These are phyloP conservation scores for Phanerotoma sp. DNA, from an alignment of 2,888 invertebrate genomes.

Conservation along the genomic window DNA sequence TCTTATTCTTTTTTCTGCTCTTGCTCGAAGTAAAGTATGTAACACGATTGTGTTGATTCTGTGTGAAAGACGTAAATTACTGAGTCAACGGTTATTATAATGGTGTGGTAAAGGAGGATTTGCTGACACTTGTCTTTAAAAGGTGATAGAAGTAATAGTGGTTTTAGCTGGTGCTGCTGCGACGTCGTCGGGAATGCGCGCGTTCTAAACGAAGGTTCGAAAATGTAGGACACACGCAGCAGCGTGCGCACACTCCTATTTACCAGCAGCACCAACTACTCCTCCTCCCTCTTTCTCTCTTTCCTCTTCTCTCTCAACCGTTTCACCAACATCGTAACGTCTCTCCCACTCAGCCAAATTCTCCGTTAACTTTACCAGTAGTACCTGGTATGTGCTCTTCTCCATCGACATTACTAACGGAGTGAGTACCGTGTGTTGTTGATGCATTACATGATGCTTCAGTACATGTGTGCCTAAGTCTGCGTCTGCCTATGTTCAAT, in stretches of 20 bases:
- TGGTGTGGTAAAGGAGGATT: neutral
- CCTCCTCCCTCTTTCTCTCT: neutral
- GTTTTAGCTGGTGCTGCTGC: neutral
- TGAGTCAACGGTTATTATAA: neutral
- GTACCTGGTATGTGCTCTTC: constrained; percentile 20
- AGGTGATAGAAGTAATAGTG: neutral
- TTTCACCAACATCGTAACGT: neutral
- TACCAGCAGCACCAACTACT: neutral
- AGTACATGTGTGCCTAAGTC: too few species aligned
- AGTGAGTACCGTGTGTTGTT: constrained; percentile 3
- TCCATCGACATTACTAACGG: constrained; percentile 19
- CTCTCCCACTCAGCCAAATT: constrained; percentile 14
- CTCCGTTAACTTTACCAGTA: constrained; percentile 22
- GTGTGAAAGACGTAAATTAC: neutral
- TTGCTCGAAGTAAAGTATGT: too few species aligned
- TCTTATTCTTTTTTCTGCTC: too few species aligned
- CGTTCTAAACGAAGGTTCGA: constrained; percentile 41
- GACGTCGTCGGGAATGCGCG: constrained; percentile 11
- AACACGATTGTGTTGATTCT: too few species aligned
- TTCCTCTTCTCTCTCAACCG: neutral
- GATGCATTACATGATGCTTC: neutral
- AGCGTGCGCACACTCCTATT: constrained; percentile 13
- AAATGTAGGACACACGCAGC: constrained; percentile 53
- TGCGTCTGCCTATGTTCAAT: too few species aligned
- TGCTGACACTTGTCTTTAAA: constrained; percentile 4